These are phyloP conservation scores for Acanthosepion pharaonis DNA, from an alignment of 2,888 invertebrate genomes.

Conservation along the genomic window DNA sequence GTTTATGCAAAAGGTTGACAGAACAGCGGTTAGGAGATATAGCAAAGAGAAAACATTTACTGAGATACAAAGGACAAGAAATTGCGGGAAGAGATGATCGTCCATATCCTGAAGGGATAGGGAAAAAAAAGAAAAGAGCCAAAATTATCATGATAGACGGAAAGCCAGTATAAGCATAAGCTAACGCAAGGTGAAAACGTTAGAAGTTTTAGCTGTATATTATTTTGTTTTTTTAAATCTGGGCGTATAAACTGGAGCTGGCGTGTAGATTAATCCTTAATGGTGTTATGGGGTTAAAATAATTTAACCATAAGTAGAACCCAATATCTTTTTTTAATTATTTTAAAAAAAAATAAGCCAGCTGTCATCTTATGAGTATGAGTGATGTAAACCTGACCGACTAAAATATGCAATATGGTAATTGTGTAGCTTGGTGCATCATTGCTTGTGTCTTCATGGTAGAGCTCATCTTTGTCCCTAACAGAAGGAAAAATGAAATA, in stretches of 20 bases:
- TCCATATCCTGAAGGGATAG: too few relatives aligned
- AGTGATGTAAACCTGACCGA: too few relatives aligned
- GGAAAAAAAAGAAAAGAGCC: too few relatives aligned
- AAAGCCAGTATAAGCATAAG: too few relatives aligned
- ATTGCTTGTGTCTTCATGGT: not conserved
- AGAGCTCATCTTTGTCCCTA: not conserved
- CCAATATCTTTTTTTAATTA: not conserved
- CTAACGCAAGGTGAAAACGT: too few relatives aligned
- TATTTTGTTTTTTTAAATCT: not conserved
- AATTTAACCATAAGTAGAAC: conserved; percentile 33
- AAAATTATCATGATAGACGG: too few relatives aligned
- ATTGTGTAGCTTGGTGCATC: not conserved
- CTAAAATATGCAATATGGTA: not conserved
- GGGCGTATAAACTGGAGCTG: not conserved
- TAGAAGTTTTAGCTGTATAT: too few relatives aligned
- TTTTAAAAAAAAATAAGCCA: not conserved
- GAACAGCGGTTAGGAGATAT: too few relatives aligned
- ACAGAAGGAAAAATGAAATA: not conserved
- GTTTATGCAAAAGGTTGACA: too few relatives aligned
- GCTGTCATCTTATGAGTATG: not conserved
- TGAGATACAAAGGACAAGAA: too few relatives aligned
- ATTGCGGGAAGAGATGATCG: too few relatives aligned
- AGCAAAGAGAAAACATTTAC: too few relatives aligned
- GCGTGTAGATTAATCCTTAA: not conserved
- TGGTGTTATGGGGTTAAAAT: not conserved